These are phyloP conservation scores for Gopherus flavomarginatus DNA, from an alignment of 2,113 vertebrate species.

Conservation along the genomic window DNA sequence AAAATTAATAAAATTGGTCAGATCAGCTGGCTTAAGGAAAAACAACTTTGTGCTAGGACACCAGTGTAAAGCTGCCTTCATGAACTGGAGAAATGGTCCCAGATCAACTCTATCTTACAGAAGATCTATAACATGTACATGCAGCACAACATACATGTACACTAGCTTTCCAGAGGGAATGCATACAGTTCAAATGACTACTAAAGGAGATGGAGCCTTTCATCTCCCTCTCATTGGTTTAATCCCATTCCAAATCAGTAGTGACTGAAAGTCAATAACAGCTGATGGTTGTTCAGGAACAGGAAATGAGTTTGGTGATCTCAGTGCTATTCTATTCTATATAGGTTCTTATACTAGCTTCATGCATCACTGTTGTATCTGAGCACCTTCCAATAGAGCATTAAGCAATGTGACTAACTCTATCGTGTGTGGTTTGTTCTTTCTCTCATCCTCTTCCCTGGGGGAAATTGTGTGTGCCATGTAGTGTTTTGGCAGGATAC, in stretches of 20 bases:
- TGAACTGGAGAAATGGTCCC: not conserved
- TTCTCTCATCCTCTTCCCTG: not conserved
- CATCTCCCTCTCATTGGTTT: not conserved
- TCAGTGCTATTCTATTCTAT: not conserved
- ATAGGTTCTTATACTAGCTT: not conserved
- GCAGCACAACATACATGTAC: not conserved
- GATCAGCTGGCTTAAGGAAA: not conserved
- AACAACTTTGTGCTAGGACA: not conserved
- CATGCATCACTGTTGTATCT: not conserved
- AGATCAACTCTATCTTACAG: not conserved
- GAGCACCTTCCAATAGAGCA: not conserved
- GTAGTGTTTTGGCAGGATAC: not conserved
- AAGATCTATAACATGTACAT: not conserved
- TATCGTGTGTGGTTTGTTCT: not conserved
- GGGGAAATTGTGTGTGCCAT: rapidly evolving
- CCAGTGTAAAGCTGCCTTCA: not conserved
- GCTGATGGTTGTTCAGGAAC: not conserved
- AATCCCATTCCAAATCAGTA: not conserved
- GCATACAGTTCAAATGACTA: not conserved
- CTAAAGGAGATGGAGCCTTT: not conserved
- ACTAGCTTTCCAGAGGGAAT: not conserved
- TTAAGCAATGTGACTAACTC: not conserved
- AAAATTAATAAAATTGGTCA: not conserved
- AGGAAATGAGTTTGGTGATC: not conserved
- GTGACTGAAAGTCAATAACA: not conserved